Evolutionary conservation across 2,797 vertebrate genomes (phyloP).

Genomic region (Fundulus diaphanus): DNA sequence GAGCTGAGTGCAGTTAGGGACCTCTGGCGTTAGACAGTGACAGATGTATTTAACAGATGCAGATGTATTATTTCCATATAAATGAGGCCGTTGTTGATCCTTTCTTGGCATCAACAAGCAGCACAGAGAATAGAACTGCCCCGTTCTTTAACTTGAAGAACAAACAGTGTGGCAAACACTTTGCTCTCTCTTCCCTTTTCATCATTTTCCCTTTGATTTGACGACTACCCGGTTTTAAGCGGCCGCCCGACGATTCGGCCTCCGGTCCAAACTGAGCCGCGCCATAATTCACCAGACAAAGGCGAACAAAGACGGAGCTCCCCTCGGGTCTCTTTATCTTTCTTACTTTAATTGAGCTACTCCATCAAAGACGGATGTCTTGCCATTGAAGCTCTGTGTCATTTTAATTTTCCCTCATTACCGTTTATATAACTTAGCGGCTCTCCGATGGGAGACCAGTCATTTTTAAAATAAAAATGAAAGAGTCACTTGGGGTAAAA

Average conservation of each 20-base stretch:
- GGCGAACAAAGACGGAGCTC: conserved; percentile 30
- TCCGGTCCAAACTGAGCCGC: conserved; percentile 20
- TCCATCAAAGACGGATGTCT: conserved; percentile 50
- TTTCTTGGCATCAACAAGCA: not conserved
- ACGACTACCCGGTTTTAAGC: conserved; percentile 5
- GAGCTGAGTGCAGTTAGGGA: too few species aligned
- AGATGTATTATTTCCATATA: too few species aligned
- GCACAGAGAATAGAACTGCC: not conserved
- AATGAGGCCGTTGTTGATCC: not conserved
- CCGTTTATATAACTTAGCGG: conserved; percentile 53
- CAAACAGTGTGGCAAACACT: not conserved
- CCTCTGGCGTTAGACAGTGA: too few species aligned
- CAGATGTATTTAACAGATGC: too few species aligned
- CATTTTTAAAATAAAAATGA: conserved; percentile 32
- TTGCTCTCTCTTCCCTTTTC: not conserved
- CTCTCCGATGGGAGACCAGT: conserved; percentile 19
- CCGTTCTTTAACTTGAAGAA: not conserved
- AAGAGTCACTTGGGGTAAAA: not conserved
- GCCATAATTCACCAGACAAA: conserved; percentile 49
- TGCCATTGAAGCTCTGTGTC: conserved; percentile 43
- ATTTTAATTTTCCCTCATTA: conserved; percentile 65
- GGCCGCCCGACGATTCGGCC: conserved; percentile 5
- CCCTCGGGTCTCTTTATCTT: conserved; percentile 51
- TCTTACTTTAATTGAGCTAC: conserved; percentile 55
- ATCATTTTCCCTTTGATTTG: conserved; percentile 9